phyloP scores from a whole-genome alignment of 2,797 vertebrate genomes.

The Masticophis lateralis region DNA sequence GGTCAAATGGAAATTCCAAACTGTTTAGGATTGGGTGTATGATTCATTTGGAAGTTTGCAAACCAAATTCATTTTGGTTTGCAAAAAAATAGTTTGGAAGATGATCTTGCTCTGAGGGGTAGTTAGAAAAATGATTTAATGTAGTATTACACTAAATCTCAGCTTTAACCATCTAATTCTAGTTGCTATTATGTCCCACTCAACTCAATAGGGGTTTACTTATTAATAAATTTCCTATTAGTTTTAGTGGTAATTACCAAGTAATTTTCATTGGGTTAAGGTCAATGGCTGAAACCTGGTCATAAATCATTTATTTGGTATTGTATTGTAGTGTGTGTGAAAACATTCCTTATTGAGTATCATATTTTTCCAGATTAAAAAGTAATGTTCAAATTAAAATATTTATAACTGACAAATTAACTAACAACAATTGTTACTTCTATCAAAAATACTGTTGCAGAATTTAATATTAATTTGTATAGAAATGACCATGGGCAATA shows the following conservation, averaged over 20 bases:
- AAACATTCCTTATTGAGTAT: slow-evolving; percentile 1
- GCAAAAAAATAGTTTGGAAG: background rate
- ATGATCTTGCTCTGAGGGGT: background rate
- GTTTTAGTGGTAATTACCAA: background rate
- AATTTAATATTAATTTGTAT: slow-evolving; percentile 31
- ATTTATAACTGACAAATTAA: slow-evolving; percentile 39
- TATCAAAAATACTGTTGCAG: slow-evolving; percentile 23
- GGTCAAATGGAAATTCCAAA: background rate
- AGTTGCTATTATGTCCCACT: background rate
- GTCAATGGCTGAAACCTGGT: background rate
- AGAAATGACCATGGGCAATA: slow-evolving; percentile 28
- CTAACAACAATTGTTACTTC: slow-evolving; percentile 35
- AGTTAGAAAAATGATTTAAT: background rate
- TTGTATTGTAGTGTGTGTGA: background rate
- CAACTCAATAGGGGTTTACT: background rate
- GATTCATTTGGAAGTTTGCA: background rate
- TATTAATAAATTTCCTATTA: background rate
- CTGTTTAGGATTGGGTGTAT: background rate
- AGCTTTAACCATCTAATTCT: background rate
- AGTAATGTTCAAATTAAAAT: slow-evolving; percentile 11
- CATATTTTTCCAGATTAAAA: background rate
- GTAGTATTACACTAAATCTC: background rate
- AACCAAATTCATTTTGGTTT: background rate
- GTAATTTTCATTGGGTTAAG: background rate
- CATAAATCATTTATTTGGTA: slow-evolving; percentile 3